phyloP scores from a whole-genome alignment of 37 sponge, comb jelly and placozoan genomes.

The Agelas oroides region DNA sequence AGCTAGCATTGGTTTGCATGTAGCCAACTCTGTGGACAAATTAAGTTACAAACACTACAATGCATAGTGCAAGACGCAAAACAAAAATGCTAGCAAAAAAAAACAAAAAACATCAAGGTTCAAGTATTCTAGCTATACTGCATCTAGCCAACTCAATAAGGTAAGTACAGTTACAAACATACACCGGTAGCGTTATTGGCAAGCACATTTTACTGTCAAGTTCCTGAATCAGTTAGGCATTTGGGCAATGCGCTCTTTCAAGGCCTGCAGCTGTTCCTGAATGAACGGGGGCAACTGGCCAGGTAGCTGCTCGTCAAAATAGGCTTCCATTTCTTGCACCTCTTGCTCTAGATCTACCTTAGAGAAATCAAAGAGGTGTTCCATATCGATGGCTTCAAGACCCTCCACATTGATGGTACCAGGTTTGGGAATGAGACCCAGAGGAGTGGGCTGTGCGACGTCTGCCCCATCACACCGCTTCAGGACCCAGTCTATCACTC shows the following conservation, averaged over 20 bases:
- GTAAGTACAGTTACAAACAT: too few relatives aligned
- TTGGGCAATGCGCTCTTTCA: slow-evolving; percentile 62
- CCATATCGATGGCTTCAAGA: slow-evolving; percentile 52
- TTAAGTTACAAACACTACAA: too few relatives aligned
- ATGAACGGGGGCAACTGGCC: slow-evolving; percentile 67
- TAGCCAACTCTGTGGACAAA: too few relatives aligned
- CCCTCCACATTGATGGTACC: slow-evolving; percentile 70
- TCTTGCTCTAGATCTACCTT: slow-evolving; percentile 74
- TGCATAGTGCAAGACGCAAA: too few relatives aligned
- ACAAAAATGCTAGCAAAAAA: too few relatives aligned
- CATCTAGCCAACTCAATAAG: too few relatives aligned
- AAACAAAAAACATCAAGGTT: too few relatives aligned
- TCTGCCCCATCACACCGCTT: slow-evolving; percentile 78
- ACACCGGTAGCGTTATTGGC: too few relatives aligned
- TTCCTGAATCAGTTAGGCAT: slow-evolving; percentile 6
- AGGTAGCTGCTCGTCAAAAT: slow-evolving; percentile 82
- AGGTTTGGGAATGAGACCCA: slow-evolving; percentile 81
- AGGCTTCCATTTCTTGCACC: slow-evolving; percentile 61
- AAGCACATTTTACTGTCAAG: too few relatives aligned
- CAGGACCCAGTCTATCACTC: slow-evolving; percentile 94
- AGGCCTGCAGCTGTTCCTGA: slow-evolving; percentile 53
- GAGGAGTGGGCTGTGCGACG: slow-evolving; percentile 63
- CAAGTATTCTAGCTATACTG: too few relatives aligned
- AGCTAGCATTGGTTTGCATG: too few relatives aligned
- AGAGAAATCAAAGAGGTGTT: slow-evolving; percentile 58